Evolutionary conservation across 2,888 invertebrate genomes (phyloP), one percentile per base, ranked within the genome.

Genomic region (Stenodera caucasica): DNA sequence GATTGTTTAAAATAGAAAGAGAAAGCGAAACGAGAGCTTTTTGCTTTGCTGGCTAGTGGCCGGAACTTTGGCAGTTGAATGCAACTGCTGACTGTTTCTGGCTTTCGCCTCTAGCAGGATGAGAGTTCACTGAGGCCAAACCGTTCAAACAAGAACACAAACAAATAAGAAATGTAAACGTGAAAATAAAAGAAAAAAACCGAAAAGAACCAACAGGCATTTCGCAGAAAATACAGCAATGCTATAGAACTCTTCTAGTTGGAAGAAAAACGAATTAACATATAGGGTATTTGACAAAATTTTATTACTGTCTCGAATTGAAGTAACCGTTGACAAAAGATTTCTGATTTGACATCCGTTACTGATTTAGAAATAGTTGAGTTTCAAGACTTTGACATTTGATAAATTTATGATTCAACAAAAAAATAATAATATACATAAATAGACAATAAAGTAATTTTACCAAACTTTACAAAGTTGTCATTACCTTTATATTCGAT

Each of bases 1-100:
- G 6, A 11, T 8, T 9, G 11, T 9, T 1, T 9, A 5, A 23
- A 45, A 21, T 18, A 11, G 15, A 45, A 45, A 45, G 45, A 11
- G 21, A 15, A 18, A 40, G 15, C 2, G 45, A 45, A 45, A 45
- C 18, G 21, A 40, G 45, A 6, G 45, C 45, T 45, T 45, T 45
- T 45, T 45, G 45, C 12, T 45, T 45, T 45, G 45, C 45, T 45
- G 23, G 40, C 18, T 35, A 45, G 45, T 23, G 45, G 45, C 45
- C 45, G 45, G 45, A 45, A 45, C 45, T 45, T 45, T 45, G 45
- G 45, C 45, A 45, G 45, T 45, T 45, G 45, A 45, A 45, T 23
- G 45, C 23, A 45, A 45, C 45, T 45, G 45, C 45, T 45, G 45
- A 23, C 45, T 45, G 45, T 45, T 45, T 45, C 45, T 45, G 45